Evolutionary conservation across 2,797 vertebrate species (phyloP).

Genomic region (Gambelia wislizenii): DNA sequence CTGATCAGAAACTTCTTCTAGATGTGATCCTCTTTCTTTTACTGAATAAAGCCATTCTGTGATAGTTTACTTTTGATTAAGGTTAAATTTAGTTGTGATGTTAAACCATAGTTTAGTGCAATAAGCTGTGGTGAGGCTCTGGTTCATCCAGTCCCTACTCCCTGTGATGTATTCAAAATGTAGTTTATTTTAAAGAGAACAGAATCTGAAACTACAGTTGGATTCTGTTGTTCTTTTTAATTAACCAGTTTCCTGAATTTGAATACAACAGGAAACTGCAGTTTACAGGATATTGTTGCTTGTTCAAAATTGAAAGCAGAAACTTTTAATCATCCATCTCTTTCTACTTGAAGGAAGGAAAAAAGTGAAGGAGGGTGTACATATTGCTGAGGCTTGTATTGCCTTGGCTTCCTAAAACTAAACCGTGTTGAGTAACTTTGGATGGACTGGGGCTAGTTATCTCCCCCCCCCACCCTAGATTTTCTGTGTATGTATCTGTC

Average conservation of each 20-base stretch:
- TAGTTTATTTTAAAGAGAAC: not conserved
- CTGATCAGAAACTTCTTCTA: not conserved
- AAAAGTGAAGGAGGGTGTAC: not conserved
- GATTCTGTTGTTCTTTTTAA: not conserved
- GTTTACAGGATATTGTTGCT: not conserved
- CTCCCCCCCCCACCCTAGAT: no score
- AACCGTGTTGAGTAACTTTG: no score
- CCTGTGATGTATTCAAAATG: not conserved
- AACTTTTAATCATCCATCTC: no score
- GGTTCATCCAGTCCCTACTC: not conserved
- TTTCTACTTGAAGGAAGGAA: not conserved
- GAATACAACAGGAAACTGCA: not conserved
- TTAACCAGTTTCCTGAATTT: not conserved
- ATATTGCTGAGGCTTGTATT: not conserved
- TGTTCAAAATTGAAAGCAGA: not conserved
- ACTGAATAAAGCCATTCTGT: not conserved
- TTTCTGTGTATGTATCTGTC: no score
- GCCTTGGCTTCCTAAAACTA: not conserved
- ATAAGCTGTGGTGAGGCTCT: not conserved
- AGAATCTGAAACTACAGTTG: not conserved
- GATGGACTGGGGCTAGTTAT: no score
- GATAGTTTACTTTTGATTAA: not conserved
- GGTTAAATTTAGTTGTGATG: not conserved
- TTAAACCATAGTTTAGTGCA: not conserved
- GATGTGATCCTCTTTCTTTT: not conserved